These are phyloP conservation scores for Crambe crambe DNA, from an alignment of 37 sponge, comb jelly and placozoan genomes.

Conservation along the genomic window DNA sequence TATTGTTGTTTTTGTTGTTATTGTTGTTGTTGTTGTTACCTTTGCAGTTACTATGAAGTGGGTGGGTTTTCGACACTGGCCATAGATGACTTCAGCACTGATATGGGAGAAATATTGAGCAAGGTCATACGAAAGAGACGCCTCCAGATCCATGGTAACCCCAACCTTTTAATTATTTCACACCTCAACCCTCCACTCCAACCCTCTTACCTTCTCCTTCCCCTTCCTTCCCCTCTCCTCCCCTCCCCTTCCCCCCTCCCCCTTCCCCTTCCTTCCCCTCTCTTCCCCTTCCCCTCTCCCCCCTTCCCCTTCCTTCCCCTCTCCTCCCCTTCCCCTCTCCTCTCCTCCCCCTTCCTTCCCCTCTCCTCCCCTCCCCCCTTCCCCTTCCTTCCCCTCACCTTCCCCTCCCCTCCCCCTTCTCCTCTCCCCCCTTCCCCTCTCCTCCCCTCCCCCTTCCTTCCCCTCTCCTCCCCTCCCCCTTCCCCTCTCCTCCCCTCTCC, in stretches of 20 bases:
- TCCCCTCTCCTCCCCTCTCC: too few species aligned
- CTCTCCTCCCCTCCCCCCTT: neutral
- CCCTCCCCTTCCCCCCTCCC: neutral
- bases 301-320: neutral
- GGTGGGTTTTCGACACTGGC: slow-evolving; percentile 77
- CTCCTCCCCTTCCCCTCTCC: neutral
- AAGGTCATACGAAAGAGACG: slow-evolving; percentile 64
- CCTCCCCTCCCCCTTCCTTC: slow-evolving; percentile 8
- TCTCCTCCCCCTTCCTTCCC: neutral
- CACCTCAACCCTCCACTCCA: neutral
- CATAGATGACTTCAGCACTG: slow-evolving; percentile 36
- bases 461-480: too few species aligned
- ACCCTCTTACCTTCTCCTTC: neutral
- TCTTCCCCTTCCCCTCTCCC: neutral
- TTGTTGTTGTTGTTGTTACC: too few species aligned
- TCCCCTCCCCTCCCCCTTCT: neutral
- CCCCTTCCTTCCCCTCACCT: neutral
- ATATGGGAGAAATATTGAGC: slow-evolving; percentile 65
- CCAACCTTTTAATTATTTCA: too few species aligned
- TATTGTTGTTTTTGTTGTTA: too few species aligned
- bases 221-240: neutral
- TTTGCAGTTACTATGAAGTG: slow-evolving; percentile 63
- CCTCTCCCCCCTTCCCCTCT: neutral
- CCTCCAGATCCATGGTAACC: slow-evolving; percentile 66
- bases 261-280: neutral